A percentile compares a stretch with the other conserved stretches of the same genome.
Conservation (phyloP, 2,888 invertebrate species). For the Aromia moschata region DNA sequence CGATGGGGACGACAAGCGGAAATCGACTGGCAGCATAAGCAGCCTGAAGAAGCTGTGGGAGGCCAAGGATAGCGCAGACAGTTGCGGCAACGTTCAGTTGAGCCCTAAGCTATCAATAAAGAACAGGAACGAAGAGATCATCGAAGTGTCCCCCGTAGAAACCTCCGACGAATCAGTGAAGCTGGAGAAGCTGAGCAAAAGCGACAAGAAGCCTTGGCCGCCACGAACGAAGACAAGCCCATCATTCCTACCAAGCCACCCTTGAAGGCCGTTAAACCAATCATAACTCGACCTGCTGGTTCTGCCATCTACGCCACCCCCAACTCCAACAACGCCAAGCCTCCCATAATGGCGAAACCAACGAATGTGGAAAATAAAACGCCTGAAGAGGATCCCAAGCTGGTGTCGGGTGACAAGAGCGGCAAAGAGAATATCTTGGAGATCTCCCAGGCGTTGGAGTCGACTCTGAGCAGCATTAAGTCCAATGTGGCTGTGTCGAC, state of each 20-base stretch:
- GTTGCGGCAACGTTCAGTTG: constrained; percentile 66
- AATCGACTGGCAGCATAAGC: constrained; percentile 92
- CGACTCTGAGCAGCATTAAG: constrained; percentile 70
- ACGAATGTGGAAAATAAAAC: constrained; percentile 59
- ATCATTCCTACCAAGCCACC: constrained; percentile 76
- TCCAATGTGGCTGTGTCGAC: constrained; percentile 67
- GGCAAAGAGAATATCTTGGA: constrained; percentile 70
- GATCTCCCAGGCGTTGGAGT: constrained; percentile 72
- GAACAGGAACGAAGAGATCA: constrained; percentile 62
- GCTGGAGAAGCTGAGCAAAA: constrained; percentile 52
- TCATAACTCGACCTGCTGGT: constrained; percentile 63
- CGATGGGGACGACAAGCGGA: constrained; percentile 84
- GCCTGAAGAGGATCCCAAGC: constrained; percentile 59
- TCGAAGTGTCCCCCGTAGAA: constrained; percentile 58
- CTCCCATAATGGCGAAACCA: constrained; percentile 66
- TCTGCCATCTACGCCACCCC: constrained; percentile 85
- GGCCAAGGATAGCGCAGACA: constrained; percentile 71
- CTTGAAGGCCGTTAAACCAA: constrained; percentile 70
- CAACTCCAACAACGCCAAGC: constrained; percentile 54
- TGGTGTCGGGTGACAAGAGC: constrained; percentile 60
- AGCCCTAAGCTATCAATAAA: constrained; percentile 73
- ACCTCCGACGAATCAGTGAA: constrained; percentile 60
- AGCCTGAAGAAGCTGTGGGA: constrained; percentile 94
- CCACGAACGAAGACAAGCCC: constrained; percentile 70
- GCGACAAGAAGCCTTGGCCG: constrained; percentile 67